Evolutionary conservation across 2,113 vertebrate genomes (phyloP).

Genomic region (Gymnocephalus cernua): DNA sequence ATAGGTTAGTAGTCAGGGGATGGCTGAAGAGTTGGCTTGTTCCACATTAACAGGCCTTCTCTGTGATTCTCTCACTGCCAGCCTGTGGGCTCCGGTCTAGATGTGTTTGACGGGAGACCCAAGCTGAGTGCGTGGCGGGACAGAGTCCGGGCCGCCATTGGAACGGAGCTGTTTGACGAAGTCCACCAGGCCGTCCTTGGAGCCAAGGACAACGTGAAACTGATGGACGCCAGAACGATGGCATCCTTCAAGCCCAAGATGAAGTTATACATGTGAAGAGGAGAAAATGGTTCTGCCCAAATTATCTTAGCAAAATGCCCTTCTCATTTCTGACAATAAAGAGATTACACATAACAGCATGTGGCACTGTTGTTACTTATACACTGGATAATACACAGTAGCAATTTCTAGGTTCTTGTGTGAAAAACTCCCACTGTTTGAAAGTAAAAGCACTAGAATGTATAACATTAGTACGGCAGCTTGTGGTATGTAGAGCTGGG

Average conservation of each 20-base stretch:
- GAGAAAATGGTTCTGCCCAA: not conserved
- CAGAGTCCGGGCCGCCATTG: conserved; percentile 71
- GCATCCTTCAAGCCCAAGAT: conserved; percentile 70
- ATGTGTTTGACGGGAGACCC: conserved; percentile 83
- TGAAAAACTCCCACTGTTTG: no score
- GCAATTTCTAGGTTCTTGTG: no score
- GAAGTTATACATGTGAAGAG: conserved; percentile 68
- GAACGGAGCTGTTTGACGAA: conserved; percentile 76
- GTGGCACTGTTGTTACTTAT: no score
- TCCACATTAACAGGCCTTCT: not conserved
- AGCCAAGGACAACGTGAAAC: conserved; percentile 49
- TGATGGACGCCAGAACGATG: conserved; percentile 66
- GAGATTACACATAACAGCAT: no score
- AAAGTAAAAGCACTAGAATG: no score
- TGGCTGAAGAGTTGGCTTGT: not conserved
- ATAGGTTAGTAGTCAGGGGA: not conserved
- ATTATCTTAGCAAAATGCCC: no score
- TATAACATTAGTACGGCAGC: no score
- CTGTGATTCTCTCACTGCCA: conserved; percentile 45
- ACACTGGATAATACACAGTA: not conserved
- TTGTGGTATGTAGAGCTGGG: no score
- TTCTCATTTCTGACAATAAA: no score
- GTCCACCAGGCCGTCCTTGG: conserved; percentile 73
- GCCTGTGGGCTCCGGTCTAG: conserved; percentile 82
- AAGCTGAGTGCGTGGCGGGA: conserved; percentile 78